Conservation (phyloP, 1,140 invertebrate genomes). For the Varroa destructor region DNA sequence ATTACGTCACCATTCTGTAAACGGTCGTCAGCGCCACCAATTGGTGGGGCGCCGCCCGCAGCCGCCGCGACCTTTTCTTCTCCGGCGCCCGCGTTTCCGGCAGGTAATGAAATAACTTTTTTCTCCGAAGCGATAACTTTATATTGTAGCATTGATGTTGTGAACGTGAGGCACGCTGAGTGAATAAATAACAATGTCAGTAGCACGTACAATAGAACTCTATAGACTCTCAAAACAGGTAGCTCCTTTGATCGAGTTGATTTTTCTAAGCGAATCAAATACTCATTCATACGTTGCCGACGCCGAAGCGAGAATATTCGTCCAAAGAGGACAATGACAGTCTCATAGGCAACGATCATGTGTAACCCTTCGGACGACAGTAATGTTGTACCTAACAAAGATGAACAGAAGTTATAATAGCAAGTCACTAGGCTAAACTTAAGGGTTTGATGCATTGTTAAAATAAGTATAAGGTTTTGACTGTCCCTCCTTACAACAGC, state of each 20-base stretch:
- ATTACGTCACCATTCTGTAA: background rate
- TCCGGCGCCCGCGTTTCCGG: background rate
- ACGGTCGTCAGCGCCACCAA: background rate
- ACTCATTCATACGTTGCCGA: background rate
- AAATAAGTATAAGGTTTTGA: too few species aligned
- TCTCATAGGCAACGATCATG: background rate
- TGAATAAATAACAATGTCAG: background rate
- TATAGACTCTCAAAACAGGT: background rate
- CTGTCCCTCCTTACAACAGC: too few species aligned
- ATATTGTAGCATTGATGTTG: conserved; percentile 10
- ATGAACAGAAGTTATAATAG: background rate
- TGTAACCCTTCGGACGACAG: conserved; percentile 19
- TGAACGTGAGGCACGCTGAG: conserved; percentile 7
- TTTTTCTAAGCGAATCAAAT: background rate
- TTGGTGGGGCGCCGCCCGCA: background rate
- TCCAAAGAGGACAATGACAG: background rate
- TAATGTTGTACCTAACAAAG: conserved; percentile 2
- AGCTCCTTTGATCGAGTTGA: conserved; percentile 6
- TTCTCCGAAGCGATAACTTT: background rate
- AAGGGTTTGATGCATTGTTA: background rate
- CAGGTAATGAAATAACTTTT: background rate
- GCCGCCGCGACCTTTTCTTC: background rate
- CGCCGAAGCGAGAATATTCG: conserved; percentile 5
- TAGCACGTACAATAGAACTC: background rate
- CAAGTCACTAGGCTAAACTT: background rate